Evolutionary conservation across 2,888 invertebrate genomes (phyloP), one percentile per base, ranked within the genome.

Genomic region (Nebria brevicollis): DNA sequence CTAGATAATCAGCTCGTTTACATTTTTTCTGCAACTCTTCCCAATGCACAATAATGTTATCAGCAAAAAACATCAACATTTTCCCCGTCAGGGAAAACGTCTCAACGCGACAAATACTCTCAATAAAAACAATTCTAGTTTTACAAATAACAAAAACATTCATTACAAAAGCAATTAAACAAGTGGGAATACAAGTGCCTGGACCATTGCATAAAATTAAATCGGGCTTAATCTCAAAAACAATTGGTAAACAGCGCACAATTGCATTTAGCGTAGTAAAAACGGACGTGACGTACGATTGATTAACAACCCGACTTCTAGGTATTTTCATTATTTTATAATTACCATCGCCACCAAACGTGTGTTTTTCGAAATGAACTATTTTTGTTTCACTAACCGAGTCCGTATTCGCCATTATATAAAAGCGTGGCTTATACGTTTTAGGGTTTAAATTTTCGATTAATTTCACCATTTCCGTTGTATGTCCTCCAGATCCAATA

Each of bases 21-120:
- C 94, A 94, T 84, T 90, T 91, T 83, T 91, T 89, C 84, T 91
- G 92, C 82, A 99, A 90, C 83, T 93, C 91, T 74, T 95, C 94
- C 99, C 99, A 99, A 87, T 98, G 98, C 0, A 99, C 97, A 82
- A 99, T 90, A 88, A 98, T 91, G 84, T 95, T 90, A 90, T 99
- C 97, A 20, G 94, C 95, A 87, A 97, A 90, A 84, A 92, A 94
- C 86, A 95, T 93, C 77, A 99, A 90, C 84, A 99, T 94, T 88
- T 94, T 95, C 0, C 97, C 99, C 77, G 95, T 94, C 66, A 99
- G 89, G 0, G 99, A 99, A 68, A 99, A 90, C 11, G 94, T 94
- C 85, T 94, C 92, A 0, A 98, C 98, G 85, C 99, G 92, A 87
- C 99, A 99, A 86, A 97, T 94, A 87, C 98, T 99, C 90, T 99